Percentiles rank a stretch among this genome's conserved stretches.
Evolutionary conservation across 2,797 vertebrate genomes (phyloP).

Genomic region (Phalloptychus januarius): DNA sequence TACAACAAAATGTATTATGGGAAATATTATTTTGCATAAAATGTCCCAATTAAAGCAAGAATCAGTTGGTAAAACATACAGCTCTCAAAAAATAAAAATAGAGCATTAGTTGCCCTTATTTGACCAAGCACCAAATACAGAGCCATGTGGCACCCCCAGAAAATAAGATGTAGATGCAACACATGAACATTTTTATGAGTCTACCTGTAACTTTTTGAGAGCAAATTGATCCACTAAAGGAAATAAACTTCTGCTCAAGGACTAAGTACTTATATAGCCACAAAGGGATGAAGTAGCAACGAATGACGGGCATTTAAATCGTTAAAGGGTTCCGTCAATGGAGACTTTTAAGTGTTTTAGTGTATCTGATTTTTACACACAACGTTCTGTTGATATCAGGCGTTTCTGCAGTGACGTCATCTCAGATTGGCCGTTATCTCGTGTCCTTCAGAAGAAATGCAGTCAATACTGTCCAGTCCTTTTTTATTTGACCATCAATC

Average conservation of each 20-base stretch:
- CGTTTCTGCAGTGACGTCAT: not conserved
- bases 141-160: too few species aligned
- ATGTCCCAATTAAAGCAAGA: not conserved
- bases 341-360: not conserved
- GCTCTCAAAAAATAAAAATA: not conserved
- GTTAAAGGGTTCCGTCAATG: not conserved
- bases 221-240: not conserved
- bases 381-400: not conserved
- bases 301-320: not conserved
- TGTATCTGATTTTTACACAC: not conserved
- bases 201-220: not conserved
- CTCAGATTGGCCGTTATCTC: constrained; percentile 7
- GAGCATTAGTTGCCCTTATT: too few species aligned
- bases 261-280: not conserved
- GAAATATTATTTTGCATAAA: not conserved
- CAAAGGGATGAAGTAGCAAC: not conserved
- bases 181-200: not conserved
- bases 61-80: not conserved
- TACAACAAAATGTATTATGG: not conserved
- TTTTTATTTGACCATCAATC: constrained; percentile 34
- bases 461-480: constrained; percentile 21
- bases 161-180: too few species aligned
- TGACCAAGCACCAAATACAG: too few species aligned
- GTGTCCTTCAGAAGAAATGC: constrained; percentile 27
- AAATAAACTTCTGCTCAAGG: not conserved